Evolutionary conservation across 2,797 vertebrate species (phyloP).

Genomic region (Sarcoramphus papa): DNA sequence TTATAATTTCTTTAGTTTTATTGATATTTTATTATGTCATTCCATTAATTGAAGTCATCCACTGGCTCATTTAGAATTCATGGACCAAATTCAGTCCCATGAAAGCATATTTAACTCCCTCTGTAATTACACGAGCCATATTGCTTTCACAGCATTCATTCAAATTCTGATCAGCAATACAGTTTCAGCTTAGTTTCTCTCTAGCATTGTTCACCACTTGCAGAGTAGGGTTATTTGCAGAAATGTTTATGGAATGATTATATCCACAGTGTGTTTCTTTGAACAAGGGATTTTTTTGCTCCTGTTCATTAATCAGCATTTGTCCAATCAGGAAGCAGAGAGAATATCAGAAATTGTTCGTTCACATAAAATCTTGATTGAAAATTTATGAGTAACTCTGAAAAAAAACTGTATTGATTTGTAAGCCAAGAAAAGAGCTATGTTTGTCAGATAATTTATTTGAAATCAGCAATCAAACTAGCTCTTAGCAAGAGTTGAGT

Average conservation of each 20-base stretch:
- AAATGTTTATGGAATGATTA: background rate
- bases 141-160: background rate
- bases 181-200: background rate
- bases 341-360: conserved; percentile 2
- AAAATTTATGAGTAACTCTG: background rate
- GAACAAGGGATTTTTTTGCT: background rate
- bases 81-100: background rate
- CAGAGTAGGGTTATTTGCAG: background rate
- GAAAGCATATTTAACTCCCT: conserved; percentile 6
- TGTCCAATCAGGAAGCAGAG: background rate
- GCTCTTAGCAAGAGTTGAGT: background rate
- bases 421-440: background rate
- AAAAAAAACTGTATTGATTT: background rate
- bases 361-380: background rate
- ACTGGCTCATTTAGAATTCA: conserved; percentile 40
- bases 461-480: background rate
- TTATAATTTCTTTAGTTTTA: conserved; percentile 10
- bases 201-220: background rate
- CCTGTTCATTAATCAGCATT: background rate
- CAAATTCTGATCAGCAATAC: conserved; percentile 13
- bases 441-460: background rate
- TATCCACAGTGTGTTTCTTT: background rate
- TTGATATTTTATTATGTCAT: conserved; percentile 22
- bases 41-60: conserved; percentile 29
- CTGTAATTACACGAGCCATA: background rate